Evolutionary conservation across 2,888 invertebrate genomes (phyloP).

Genomic region (Melinaea marsaeus): DNA sequence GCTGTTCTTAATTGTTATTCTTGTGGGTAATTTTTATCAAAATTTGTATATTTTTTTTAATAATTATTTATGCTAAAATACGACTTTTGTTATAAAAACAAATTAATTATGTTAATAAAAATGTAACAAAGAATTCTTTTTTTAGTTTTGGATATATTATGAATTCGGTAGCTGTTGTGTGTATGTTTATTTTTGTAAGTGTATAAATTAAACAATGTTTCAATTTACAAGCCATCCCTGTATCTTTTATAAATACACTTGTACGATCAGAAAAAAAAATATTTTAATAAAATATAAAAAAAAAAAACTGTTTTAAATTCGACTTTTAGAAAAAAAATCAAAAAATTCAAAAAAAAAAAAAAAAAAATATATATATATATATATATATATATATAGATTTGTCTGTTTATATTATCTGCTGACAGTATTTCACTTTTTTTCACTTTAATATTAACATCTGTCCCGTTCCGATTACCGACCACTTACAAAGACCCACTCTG

Average conservation of each 20-base stretch:
- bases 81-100: neutral
- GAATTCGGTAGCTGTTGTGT: constrained; percentile 31
- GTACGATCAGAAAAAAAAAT: constrained; percentile 44
- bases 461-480: constrained; percentile 62
- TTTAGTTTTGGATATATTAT: neutral
- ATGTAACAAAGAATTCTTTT: neutral
- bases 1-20: constrained; percentile 64
- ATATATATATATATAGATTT: neutral
- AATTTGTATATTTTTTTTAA: constrained; percentile 38
- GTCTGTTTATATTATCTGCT: constrained; percentile 35
- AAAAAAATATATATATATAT: too few relatives aligned
- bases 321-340: neutral
- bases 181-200: constrained; percentile 50
- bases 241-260: constrained; percentile 57
- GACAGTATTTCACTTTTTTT: constrained; percentile 55
- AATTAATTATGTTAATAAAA: neutral
- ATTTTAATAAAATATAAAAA: constrained; percentile 3
- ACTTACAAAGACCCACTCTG: constrained; percentile 42
- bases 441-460: constrained; percentile 67
- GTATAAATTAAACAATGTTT: constrained; percentile 64
- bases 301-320: neutral
- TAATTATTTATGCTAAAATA: constrained; percentile 1
- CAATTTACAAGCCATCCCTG: constrained; percentile 67
- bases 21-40: constrained; percentile 49
- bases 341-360: too few relatives aligned